Conservation (phyloP, 30 jellyfish, hydroid and myxozoan genomes). For the Chironex yamaguchii region DNA sequence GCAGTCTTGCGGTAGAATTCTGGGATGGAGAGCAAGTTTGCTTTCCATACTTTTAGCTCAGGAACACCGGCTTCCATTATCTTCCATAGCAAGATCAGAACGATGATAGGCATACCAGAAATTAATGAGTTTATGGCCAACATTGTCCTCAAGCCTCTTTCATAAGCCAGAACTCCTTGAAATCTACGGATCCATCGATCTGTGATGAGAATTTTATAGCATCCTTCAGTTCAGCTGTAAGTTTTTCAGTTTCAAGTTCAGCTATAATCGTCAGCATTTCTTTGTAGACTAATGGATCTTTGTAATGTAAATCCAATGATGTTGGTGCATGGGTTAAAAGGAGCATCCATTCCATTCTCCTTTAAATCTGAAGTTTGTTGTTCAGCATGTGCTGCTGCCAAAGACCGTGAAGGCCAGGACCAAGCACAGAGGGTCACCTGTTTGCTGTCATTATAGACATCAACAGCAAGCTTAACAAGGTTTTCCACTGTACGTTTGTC, state of each 20-base stretch:
- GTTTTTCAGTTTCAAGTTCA: too few relatives aligned
- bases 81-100: not conserved
- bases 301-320: conserved; percentile 8
- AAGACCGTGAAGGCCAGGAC: conserved; percentile 20
- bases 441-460: conserved; percentile 33
- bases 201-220: too few relatives aligned
- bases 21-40: conserved; percentile 19
- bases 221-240: too few relatives aligned
- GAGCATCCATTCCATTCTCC: conserved; percentile 51
- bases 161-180: too few relatives aligned
- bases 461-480: conserved; percentile 41
- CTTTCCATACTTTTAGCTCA: conserved; percentile 37
- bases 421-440: conserved; percentile 30
- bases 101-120: conserved; percentile 45
- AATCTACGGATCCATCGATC: too few relatives aligned
- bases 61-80: conserved; percentile 23
- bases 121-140: conserved; percentile 8
- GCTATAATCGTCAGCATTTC: conserved; percentile 16
- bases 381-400: conserved; percentile 19
- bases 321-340: conserved; percentile 34
- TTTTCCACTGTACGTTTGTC: conserved; percentile 10
- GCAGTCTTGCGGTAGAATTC: conserved; percentile 3
- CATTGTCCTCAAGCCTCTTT: conserved; percentile 32
- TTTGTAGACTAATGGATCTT: conserved; percentile 10
- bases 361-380: conserved; percentile 15